Base-by-base conservation (phyloP, 1,140 invertebrate species). In the Rhagoletis pomonella region DNA sequence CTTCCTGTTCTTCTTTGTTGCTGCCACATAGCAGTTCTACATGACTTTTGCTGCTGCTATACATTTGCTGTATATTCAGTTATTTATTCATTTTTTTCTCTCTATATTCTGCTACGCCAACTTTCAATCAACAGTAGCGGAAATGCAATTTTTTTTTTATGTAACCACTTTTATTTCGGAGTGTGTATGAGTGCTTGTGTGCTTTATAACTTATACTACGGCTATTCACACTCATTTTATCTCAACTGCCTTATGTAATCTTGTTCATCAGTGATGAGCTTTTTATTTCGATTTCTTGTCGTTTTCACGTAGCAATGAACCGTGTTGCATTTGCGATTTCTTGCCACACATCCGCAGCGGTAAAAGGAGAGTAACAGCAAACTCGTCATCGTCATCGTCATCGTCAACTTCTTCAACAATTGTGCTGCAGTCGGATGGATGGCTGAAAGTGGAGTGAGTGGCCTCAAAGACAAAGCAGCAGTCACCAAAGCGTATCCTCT, bases 71-170 rank as follows among this genome's bases (percentile, higher is more conserved):
- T n/a, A n/a, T n/a, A n/a, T n/a, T n/a, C n/a, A n/a, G n/a, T n/a
- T n/a, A n/a, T 58, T 6, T 67, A 65, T 29, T 6, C 14, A 42
- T 73, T 14, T 73, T 14, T n/a, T 47, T 0, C n/a, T n/a, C 47
- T 73, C 17, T 4, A 12, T 14, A 17, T 73, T 47, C 47, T n/a
- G n/a, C 69, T 73, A 19, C 69, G 69, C 44, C 65, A 73, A 73
- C 69, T 73, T 73, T 73, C 69, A 73, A 73, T 73, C 69, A 73
- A 50, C 69, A 47, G 69, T 73, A 42, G 44, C 69, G 69, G 69
- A 73, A 73, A 73, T 73, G 69, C 69, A 50, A 73, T n/a, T 73
- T 73, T 73, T 73, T 73, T 64, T 4, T 58, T 67, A 73, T 47
- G 17, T 42, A 73, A 47, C 69, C 4, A 50, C 69, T 73, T 73